Conservation (phyloP, 2,797 vertebrate genomes). For the Enteromius treurensis region DNA sequence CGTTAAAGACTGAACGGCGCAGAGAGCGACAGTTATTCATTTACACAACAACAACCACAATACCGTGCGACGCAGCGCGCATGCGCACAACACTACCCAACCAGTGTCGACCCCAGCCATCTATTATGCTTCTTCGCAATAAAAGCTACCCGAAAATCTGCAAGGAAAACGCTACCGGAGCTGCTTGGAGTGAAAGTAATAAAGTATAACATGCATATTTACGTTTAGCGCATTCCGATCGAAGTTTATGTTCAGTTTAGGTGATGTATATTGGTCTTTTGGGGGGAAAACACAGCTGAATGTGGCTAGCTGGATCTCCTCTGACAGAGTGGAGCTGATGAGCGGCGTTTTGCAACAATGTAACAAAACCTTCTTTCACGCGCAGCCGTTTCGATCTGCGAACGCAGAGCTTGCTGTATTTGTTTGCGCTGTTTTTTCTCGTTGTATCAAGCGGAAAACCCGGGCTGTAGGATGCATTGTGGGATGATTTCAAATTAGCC, state of each 20-base stretch:
- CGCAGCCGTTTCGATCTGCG: neutral
- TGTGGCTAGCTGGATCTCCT: conserved; percentile 56
- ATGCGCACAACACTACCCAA: conserved; percentile 59
- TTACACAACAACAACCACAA: conserved; percentile 57
- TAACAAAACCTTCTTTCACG: conserved; percentile 83
- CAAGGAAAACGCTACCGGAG: conserved; percentile 81
- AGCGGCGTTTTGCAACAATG: conserved; percentile 85
- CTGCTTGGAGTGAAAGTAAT: conserved; percentile 82
- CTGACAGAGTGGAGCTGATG: conserved; percentile 65
- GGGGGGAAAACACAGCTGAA: conserved; percentile 49
- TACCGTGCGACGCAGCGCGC: conserved; percentile 58
- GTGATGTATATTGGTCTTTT: conserved; percentile 38
- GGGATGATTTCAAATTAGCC: conserved; percentile 48
- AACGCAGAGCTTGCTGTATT: neutral
- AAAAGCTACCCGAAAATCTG: conserved; percentile 84
- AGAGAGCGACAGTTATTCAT: conserved; percentile 16
- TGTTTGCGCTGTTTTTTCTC: neutral
- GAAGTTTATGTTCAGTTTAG: conserved; percentile 42
- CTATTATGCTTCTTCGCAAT: conserved; percentile 94
- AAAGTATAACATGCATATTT: conserved; percentile 73
- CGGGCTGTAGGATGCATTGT: neutral
- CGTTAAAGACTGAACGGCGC: neutral
- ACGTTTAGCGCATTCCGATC: conserved; percentile 44
- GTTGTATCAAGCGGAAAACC: neutral
- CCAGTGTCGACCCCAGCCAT: conserved; percentile 71